Conservation (phyloP, 2,113 vertebrate genomes). For the Phaethon lepturus region DNA sequence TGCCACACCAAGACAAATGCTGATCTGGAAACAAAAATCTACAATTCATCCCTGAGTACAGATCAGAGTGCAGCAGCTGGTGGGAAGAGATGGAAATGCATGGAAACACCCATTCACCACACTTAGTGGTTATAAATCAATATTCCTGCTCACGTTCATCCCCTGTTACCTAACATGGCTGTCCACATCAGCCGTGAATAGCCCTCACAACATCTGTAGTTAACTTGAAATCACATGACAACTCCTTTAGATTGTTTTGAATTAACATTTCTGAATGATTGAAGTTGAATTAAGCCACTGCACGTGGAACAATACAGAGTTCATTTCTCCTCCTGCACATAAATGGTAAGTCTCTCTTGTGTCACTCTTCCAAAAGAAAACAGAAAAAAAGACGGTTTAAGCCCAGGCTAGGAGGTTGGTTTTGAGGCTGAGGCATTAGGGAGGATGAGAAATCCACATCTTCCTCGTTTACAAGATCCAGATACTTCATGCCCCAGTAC, state of each 20-base stretch:
- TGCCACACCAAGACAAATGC: neutral
- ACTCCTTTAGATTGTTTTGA: neutral
- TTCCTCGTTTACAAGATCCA: neutral
- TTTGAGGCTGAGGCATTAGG: neutral
- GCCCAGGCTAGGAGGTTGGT: neutral
- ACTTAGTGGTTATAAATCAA: neutral
- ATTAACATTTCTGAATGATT: neutral
- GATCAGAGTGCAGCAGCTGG: neutral
- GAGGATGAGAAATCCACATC: neutral
- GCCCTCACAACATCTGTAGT: neutral
- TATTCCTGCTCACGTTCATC: neutral
- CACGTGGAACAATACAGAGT: neutral
- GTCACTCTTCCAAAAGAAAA: neutral
- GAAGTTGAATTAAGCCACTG: neutral
- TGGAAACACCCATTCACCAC: neutral
- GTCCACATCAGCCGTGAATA: rapidly evolving
- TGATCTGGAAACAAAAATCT: neutral
- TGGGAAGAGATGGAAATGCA: neutral
- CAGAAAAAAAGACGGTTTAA: neutral
- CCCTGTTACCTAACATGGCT: neutral
- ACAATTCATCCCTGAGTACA: neutral
- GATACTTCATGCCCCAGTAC: neutral
- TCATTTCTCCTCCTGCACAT: neutral
- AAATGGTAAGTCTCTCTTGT: rapidly evolving
- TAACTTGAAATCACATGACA: neutral